Percentiles rank a stretch among this genome's conserved stretches.
phyloP scores from a whole-genome alignment of 2,888 invertebrate species.

The Erannis defoliaria region DNA sequence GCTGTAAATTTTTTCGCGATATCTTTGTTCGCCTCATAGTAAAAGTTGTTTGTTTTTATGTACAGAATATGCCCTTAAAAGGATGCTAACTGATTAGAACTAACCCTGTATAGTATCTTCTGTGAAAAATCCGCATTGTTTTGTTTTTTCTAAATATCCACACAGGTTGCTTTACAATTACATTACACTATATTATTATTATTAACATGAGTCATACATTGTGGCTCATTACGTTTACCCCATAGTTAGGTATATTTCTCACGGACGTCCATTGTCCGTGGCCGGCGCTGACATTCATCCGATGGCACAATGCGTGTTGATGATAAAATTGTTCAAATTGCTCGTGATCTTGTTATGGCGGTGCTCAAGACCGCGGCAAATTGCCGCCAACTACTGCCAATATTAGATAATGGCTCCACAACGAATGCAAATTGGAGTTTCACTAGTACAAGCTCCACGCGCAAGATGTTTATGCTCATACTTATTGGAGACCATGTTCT shows the following conservation, averaged over 20 bases:
- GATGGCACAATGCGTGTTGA: slow-evolving; percentile 67
- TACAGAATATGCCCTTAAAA: too few relatives aligned
- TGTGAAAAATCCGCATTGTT: too few relatives aligned
- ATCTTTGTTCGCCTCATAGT: too few relatives aligned
- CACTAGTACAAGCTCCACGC: slow-evolving; percentile 53
- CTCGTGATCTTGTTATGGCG: slow-evolving; percentile 72
- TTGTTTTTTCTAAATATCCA: background rate
- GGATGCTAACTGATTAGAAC: too few relatives aligned
- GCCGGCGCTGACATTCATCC: slow-evolving; percentile 57
- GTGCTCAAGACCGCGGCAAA: slow-evolving; percentile 65
- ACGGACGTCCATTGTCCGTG: slow-evolving; percentile 61
- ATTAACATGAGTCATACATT: background rate
- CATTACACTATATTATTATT: background rate
- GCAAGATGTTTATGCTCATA: slow-evolving; percentile 51
- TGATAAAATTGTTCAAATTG: slow-evolving; percentile 82
- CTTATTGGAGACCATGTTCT: slow-evolving; percentile 38
- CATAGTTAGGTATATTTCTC: slow-evolving; percentile 53
- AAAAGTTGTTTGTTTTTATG: too few relatives aligned
- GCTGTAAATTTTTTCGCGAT: too few relatives aligned
- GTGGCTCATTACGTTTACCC: slow-evolving; percentile 50
- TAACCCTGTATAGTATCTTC: too few relatives aligned
- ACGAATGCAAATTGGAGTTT: slow-evolving; percentile 81
- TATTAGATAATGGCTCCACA: slow-evolving; percentile 82
- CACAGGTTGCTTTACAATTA: too few relatives aligned
- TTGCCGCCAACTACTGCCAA: slow-evolving; percentile 71